Evolutionary conservation across 2,797 vertebrate species (phyloP), one percentile per base, ranked within the genome.

Genomic region (Linurgus olivaceus): DNA sequence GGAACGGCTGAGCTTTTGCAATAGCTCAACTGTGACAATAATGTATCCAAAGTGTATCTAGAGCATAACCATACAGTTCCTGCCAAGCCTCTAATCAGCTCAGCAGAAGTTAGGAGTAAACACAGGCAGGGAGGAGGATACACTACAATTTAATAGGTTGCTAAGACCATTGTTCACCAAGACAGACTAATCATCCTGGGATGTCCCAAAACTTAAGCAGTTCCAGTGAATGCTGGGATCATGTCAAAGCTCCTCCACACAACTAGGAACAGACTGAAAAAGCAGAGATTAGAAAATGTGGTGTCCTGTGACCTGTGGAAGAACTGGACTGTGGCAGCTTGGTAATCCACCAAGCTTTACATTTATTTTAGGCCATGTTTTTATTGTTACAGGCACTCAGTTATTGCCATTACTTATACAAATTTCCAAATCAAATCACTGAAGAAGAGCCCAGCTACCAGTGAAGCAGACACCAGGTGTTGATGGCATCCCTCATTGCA

Each of bases 1-100:
- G 51, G 85, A 94, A 94, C 5, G 0, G 70, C 66, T 52, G 4
- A 26, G 91, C 79, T 95, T 88, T 95, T 93, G 93, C 87, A 94
- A 40, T 96, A 91, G 70, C 82, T 96, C 96, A 91, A 76, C 91
- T 96, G 94, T 95, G 95, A 95, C 96, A 96, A 95, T 93, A 91
- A 94, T 72, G 85, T 88, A 91, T 90, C 94, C 96, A 96, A 93
- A 95, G 86, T 6, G 38, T 95, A 96, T 94, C 88, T 95, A 90
- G 96, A 96, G 96, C 94, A 83, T 91, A 95, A 95, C 93, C 93
- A 86, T 33, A 54, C 65, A 74, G 79, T 37, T 93, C 91, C 93
- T 96, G 96, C 95, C 96, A 96, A 94, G 91, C 66, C 85, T 86
- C 73, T 96, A 95, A 96, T 95, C 94, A 15, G 79, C 85, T 62